Percentiles rank a stretch among this genome's conserved stretches.
These are phyloP conservation scores for Drosophila lutescens DNA, from an alignment of 2,888 invertebrate species.

Conservation along the genomic window DNA sequence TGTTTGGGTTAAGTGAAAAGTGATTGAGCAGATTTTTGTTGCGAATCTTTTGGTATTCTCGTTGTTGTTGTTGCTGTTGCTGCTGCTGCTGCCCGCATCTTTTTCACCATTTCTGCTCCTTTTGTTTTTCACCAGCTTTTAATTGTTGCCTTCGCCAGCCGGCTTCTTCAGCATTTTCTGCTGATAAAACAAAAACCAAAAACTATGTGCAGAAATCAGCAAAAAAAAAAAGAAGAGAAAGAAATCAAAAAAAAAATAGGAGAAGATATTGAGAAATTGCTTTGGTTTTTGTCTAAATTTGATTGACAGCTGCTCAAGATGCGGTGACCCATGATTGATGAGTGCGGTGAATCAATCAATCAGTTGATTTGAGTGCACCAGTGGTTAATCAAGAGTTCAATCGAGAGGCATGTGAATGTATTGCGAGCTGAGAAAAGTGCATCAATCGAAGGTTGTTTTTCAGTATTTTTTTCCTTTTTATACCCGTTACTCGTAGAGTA, in stretches of 20 bases:
- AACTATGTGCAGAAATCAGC: conserved; percentile 23
- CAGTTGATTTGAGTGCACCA: conserved; percentile 16
- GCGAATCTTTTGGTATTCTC: conserved; percentile 72
- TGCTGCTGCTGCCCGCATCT: conserved; percentile 56
- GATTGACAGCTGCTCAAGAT: conserved; percentile 37
- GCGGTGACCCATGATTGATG: conserved; percentile 44
- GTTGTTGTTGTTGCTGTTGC: conserved; percentile 42
- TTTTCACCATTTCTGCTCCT: conserved; percentile 34
- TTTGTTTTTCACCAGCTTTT: conserved; percentile 46
- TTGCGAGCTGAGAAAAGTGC: background rate
- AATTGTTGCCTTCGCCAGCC: conserved; percentile 66
- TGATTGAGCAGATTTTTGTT: conserved; percentile 77
- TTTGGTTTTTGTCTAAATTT: conserved; percentile 37
- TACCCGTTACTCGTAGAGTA: too few species aligned
- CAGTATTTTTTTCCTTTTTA: too few species aligned
- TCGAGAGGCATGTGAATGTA: background rate
- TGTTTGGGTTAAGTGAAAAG: conserved; percentile 78
- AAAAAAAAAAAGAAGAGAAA: conserved; percentile 9
- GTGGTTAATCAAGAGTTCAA: conserved; percentile 23
- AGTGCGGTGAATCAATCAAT: conserved; percentile 40
- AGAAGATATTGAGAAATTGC: conserved; percentile 41
- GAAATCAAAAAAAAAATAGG: background rate
- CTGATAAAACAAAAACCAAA: conserved; percentile 23
- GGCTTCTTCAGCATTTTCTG: conserved; percentile 24
- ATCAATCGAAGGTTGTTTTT: conserved; percentile 7